These are phyloP conservation scores for Anguilla pacifica DNA, from an alignment of 2,797 vertebrate genomes.

Conservation along the genomic window DNA sequence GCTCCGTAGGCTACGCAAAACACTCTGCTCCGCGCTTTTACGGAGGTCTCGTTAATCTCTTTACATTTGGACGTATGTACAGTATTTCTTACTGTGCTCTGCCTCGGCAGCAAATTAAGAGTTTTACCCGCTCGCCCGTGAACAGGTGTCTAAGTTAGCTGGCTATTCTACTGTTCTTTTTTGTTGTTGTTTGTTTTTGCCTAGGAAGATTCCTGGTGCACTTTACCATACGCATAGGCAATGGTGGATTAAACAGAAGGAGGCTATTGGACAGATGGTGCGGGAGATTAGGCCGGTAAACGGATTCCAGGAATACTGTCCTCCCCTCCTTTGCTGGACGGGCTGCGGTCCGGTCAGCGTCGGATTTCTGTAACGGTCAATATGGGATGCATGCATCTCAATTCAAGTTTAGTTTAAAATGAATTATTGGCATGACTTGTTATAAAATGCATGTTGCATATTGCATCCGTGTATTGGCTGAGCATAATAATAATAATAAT, in stretches of 20 bases:
- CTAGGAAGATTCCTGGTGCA: too few species aligned
- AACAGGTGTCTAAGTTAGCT: neutral
- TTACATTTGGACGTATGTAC: conserved; percentile 25
- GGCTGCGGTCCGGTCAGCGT: neutral
- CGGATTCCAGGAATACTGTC: conserved; percentile 59
- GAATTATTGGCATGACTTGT: neutral
- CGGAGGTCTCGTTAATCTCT: conserved; percentile 17
- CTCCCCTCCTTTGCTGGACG: conserved; percentile 26
- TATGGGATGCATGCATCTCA: neutral
- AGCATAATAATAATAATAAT: too few species aligned
- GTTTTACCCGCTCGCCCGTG: neutral
- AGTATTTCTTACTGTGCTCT: neutral
- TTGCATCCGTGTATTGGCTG: neutral
- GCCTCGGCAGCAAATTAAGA: neutral
- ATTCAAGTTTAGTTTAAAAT: neutral
- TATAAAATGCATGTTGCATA: neutral
- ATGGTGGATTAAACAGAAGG: neutral
- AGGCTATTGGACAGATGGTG: conserved; percentile 53
- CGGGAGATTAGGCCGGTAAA: conserved; percentile 65
- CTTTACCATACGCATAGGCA: neutral
- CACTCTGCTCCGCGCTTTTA: conserved; percentile 23
- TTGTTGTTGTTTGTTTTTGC: conserved; percentile 29
- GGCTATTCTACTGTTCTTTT: neutral
- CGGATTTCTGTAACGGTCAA: neutral
- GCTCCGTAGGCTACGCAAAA: neutral